A percentile compares a stretch with the other conserved stretches of the same genome.
Evolutionary conservation across 2,888 invertebrate genomes (phyloP).

Genomic region (Arctia plantaginis): DNA sequence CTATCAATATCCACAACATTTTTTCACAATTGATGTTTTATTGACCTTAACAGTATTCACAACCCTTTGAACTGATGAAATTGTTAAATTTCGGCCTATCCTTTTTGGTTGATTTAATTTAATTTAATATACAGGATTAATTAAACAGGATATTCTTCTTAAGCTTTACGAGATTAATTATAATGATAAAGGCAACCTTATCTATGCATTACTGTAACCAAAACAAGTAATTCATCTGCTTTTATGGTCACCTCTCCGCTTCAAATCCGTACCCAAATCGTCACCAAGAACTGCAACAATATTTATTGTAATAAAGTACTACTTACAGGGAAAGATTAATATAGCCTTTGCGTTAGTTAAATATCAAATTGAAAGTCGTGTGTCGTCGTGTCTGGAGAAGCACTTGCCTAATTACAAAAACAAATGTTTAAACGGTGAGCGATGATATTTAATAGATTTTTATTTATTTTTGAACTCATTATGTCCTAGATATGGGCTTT

Average conservation of each 20-base stretch:
- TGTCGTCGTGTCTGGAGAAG: background rate
- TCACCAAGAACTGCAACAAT: background rate
- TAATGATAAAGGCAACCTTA: no score
- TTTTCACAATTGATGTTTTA: no score
- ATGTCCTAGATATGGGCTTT: background rate
- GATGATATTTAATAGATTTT: background rate
- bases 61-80: background rate
- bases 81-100: background rate
- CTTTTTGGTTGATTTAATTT: background rate
- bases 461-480: background rate
- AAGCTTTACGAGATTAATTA: background rate
- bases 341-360: background rate
- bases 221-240: no score
- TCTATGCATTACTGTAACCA: no score
- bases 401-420: background rate
- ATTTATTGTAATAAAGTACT: background rate
- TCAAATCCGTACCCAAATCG: background rate
- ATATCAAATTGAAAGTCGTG: background rate
- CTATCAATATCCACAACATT: no score
- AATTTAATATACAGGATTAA: background rate
- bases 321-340: background rate
- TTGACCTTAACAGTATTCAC: background rate
- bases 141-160: background rate
- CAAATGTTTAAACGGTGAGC: background rate
- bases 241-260: no score